A percentile compares a stretch with the other conserved stretches of the same genome.
Evolutionary conservation across 2,797 vertebrate species (phyloP).

Genomic region (Limnodromus scolopaceus): DNA sequence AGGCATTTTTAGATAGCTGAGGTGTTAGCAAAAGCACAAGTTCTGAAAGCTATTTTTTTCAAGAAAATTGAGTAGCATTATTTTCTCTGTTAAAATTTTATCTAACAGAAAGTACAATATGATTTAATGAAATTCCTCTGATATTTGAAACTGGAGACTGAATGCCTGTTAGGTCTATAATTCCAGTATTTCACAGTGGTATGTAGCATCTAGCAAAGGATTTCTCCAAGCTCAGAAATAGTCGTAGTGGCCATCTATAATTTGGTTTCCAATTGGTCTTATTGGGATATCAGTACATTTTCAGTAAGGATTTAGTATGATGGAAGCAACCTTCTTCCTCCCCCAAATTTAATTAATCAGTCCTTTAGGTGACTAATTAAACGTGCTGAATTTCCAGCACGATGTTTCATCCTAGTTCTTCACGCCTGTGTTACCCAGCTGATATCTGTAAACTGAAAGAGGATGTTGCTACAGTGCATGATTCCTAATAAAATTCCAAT

Average conservation of each 20-base stretch:
- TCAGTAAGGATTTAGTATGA: slow-evolving; percentile 30
- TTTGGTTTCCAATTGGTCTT: slow-evolving; percentile 5
- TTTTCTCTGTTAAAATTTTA: background rate
- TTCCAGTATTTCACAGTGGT: background rate
- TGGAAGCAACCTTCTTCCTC: background rate
- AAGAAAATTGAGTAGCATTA: background rate
- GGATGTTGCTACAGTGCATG: background rate
- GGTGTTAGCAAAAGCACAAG: background rate
- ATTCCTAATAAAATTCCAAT: slow-evolving; percentile 58
- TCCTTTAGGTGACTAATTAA: slow-evolving; percentile 62
- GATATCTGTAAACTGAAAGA: slow-evolving; percentile 41
- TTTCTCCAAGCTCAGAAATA: slow-evolving; percentile 13
- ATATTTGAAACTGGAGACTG: background rate
- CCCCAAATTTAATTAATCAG: slow-evolving; percentile 58
- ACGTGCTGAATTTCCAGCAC: slow-evolving; percentile 16
- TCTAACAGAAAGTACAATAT: background rate
- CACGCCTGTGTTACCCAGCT: background rate
- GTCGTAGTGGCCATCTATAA: background rate
- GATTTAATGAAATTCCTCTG: background rate
- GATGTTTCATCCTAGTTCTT: slow-evolving; percentile 34
- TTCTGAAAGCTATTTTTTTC: background rate
- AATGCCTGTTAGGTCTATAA: background rate
- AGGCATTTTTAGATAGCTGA: background rate
- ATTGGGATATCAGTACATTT: slow-evolving; percentile 14
- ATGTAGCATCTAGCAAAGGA: background rate